Evolutionary conservation across 2,113 vertebrate species (phyloP).

Genomic region (Heptranchias perlo): DNA sequence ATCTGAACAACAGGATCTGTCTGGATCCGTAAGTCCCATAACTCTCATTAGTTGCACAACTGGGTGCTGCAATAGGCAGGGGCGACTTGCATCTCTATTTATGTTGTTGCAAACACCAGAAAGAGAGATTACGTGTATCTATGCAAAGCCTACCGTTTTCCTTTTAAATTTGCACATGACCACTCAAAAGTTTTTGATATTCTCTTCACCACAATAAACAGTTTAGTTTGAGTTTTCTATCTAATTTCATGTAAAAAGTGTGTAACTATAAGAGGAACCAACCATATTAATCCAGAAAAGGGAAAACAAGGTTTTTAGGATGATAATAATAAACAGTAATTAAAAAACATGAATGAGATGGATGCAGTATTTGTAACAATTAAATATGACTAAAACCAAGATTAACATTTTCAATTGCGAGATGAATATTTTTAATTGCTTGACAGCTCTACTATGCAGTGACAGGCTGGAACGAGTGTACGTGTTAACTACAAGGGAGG

Average conservation of each 20-base stretch:
- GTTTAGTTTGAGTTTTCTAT: neutral
- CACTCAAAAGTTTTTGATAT: neutral
- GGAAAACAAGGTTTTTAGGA: neutral
- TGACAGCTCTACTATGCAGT: neutral
- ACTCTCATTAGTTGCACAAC: neutral
- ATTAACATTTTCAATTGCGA: neutral
- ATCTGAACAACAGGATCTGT: neutral
- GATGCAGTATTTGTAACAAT: neutral
- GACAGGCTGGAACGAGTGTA: neutral
- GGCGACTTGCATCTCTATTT: neutral
- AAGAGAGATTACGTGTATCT: neutral
- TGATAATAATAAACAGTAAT: neutral
- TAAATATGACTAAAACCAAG: neutral
- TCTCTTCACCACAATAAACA: neutral
- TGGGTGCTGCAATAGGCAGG: neutral
- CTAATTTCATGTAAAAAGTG: neutral
- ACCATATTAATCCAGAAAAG: neutral
- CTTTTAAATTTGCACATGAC: neutral
- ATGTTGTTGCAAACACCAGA: neutral
- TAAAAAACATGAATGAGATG: neutral
- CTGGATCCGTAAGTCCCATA: neutral
- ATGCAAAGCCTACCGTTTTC: too few relatives aligned
- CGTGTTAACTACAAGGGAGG: neutral
- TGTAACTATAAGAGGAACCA: neutral
- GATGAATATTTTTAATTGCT: neutral